Percentiles rank a stretch among this genome's conserved stretches.
Conservation (phyloP, 2,797 vertebrate genomes). For the Orestias chungarensis region DNA sequence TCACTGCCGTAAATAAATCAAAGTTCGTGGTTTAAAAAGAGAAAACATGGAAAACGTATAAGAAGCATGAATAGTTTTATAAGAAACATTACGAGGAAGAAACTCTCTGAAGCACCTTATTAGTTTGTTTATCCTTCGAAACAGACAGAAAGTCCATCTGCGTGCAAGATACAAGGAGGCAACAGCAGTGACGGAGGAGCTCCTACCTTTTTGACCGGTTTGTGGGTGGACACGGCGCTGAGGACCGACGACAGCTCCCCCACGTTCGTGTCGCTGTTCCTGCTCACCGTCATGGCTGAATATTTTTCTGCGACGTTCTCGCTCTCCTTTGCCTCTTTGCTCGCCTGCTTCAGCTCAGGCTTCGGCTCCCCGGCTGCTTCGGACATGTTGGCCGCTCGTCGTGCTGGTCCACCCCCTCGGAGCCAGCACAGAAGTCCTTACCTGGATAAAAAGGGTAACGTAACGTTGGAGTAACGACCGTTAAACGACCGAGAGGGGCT, state of each 20-base stretch:
- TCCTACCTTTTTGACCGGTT: conserved; percentile 80
- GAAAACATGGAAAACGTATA: not conserved
- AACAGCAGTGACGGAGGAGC: not conserved
- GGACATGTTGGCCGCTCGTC: conserved; percentile 72
- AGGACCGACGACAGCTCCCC: conserved; percentile 74
- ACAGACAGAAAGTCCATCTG: not conserved
- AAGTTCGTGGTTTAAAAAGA: not conserved
- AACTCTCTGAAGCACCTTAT: not conserved
- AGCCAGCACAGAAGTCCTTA: conserved; percentile 2
- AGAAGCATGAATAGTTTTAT: not conserved
- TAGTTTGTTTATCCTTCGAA: not conserved
- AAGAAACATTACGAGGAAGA: not conserved
- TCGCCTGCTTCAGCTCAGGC: conserved; percentile 78
- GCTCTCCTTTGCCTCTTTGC: conserved; percentile 81
- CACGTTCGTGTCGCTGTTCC: conserved; percentile 75
- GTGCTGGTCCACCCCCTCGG: too few relatives aligned
- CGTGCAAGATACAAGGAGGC: not conserved
- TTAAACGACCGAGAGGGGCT: conserved; percentile 14
- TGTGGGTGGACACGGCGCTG: conserved; percentile 77
- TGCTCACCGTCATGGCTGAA: conserved; percentile 79
- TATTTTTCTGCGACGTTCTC: conserved; percentile 82
- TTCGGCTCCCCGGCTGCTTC: conserved; percentile 69
- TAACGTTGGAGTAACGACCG: conserved; percentile 8
- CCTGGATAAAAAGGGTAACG: conserved; percentile 19
- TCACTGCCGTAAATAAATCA: too few relatives aligned